Evolutionary conservation across 2,113 vertebrate species (phyloP), one percentile per base, ranked within the genome.

Genomic region (Amia ocellicauda): DNA sequence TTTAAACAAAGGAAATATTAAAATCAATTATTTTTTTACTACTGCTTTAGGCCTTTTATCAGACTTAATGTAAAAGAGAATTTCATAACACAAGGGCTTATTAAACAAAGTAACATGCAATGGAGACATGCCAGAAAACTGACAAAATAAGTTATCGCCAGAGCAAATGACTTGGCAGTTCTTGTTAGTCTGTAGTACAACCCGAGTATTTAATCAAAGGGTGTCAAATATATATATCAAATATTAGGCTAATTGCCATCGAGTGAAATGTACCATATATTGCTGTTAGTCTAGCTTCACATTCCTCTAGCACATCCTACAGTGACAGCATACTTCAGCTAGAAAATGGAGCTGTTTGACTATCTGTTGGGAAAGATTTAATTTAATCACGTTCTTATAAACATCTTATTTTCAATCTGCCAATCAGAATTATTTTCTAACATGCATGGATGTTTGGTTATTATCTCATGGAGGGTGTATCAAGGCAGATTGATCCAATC

Each of bases 351-450:
- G n/a, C 7, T 8, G 27, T 4, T 7, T 49, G n/a, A n/a, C 19
- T 8, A 23, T 56, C 26, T 19, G 43, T 52, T n/a, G n/a, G n/a
- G n/a, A n/a, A n/a, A n/a, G n/a, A n/a, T 31, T n/a, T 54, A 7
- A 16, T n/a, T 57, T 7, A 3, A 24, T 50, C 51, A 26, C 50
- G 50, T 57, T 63, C 47, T 75, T 69, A 60, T 66, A 82, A 78
- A 56, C 68, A 73, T 78, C 82, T 81, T 77, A 68, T 76, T 73
- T 68, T 74, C 76, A 80, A 68, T 67, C 71, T 83, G 65, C 36
- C 74, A 66, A 81, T 74, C 62, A 80, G 53, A 78, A 85, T 85
- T 86, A 84, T 81, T 83, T 84, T 83, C 80, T 72, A 78, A 73
- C 57, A 67, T 71, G 82, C 75, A 80, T 82, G 70, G 73, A 74